Base-by-base conservation (phyloP, 2,888 invertebrate genomes). In the Pocota personata region DNA sequence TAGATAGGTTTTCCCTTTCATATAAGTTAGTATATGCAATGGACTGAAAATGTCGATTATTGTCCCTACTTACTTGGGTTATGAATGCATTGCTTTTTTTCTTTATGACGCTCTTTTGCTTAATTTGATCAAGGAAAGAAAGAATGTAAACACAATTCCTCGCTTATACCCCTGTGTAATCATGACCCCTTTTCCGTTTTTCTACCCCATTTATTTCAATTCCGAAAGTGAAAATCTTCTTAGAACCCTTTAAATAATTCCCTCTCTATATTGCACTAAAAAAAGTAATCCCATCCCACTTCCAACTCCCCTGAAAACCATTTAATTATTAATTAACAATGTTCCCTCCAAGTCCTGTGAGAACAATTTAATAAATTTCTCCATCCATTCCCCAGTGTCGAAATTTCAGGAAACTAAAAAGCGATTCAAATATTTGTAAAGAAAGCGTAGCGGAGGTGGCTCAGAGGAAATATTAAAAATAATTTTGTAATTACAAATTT, bases 281-380 rank as follows among this genome's bases (percentile, higher is more conserved):
- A 30, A 46, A 1, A 24, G 10, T 7, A 21, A 35, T 21, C 30
- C 5, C 50, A 14, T 6, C 43, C 43, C 35, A 35, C 30, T 10
- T 3, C 27, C n/a, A n/a, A 60, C 52, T 40, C 50, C 50, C 52
- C 64, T 67, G 46, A 67, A 67, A 83, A 73, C 37, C 67, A 73
- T 83, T 83, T 77, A 77, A 77, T 83, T 83, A 72, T 67, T 77
- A 83, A 72, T 77, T 77, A 83, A 72, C 77, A 77, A 19, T 55
- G 37, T 72, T 67, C 52, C 66, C 37, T 58, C 57, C 35, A 64
- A 72, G 64, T 55, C 71, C 64, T 60, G 48, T 16, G 60, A 52
- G 60, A 77, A 71, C 21, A 58, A 64, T 76, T 72, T 77, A 80
- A 77, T 77, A 72, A 77, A 83, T 77, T 72, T 60, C 72, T 64